phyloP scores from a whole-genome alignment of 2,113 vertebrate species.

The Penelope pileata region DNA sequence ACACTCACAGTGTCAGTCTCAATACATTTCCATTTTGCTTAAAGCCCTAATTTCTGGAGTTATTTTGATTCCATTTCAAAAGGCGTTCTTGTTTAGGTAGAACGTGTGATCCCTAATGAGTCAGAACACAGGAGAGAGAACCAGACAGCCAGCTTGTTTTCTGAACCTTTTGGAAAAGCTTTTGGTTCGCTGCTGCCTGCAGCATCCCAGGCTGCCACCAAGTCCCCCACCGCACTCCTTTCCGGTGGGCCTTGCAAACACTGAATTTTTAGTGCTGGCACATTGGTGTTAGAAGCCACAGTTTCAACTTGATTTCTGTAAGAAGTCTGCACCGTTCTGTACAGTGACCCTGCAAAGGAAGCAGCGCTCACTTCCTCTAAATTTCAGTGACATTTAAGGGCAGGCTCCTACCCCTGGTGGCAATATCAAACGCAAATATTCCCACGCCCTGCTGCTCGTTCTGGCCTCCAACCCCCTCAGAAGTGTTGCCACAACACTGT shows the following conservation, averaged over 20 bases:
- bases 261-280: accelerated
- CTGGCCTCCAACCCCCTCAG: background rate
- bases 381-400: background rate
- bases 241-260: background rate
- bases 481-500: slow-evolving; percentile 33
- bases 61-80: background rate
- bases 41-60: background rate
- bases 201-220: background rate
- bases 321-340: background rate
- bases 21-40: slow-evolving; percentile 14
- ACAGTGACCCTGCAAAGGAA: background rate
- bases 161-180: background rate
- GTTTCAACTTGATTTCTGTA: background rate
- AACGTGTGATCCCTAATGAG: background rate
- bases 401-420: background rate
- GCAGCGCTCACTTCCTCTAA: background rate
- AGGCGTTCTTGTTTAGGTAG: background rate
- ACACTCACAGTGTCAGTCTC: background rate
- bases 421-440: background rate
- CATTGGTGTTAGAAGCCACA: background rate
- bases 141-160: background rate
- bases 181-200: background rate
- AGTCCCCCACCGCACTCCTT: background rate
- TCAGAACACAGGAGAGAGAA: slow-evolving; percentile 3
- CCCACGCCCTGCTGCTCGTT: background rate